A percentile compares a stretch with the other conserved stretches of the same genome.
phyloP scores from a whole-genome alignment of 2,113 vertebrate genomes.

The Acanthisitta chloris region DNA sequence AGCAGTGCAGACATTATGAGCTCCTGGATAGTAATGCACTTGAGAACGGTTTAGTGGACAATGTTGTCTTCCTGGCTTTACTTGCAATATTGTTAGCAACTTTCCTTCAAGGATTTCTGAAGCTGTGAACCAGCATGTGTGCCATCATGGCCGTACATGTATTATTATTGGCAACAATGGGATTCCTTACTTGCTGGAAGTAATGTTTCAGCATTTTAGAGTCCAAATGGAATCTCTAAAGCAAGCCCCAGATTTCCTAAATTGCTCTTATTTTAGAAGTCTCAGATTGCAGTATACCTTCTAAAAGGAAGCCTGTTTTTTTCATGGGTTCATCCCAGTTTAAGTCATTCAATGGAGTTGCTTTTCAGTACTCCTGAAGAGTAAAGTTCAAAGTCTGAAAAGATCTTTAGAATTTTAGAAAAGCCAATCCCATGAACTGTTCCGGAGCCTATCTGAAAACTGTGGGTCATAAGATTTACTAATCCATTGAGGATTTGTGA shows the following conservation, averaged over 20 bases:
- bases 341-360: background rate
- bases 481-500: background rate
- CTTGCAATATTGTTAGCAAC: background rate
- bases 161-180: background rate
- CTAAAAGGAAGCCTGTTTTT: background rate
- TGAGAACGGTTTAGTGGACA: background rate
- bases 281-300: background rate
- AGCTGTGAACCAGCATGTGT: background rate
- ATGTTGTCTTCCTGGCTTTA: background rate
- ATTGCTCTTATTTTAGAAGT: background rate
- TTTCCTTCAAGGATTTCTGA: slow-evolving; percentile 40
- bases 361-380: background rate
- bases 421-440: background rate
- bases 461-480: background rate
- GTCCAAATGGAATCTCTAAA: background rate
- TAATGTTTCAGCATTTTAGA: background rate
- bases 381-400: background rate
- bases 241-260: background rate
- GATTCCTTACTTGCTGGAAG: background rate
- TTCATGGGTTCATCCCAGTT: background rate
- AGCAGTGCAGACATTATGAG: background rate
- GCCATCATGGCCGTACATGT: background rate
- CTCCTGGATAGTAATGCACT: background rate
- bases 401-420: background rate
- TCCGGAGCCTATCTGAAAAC: background rate